Evolutionary conservation across 2,797 vertebrate genomes (phyloP), one percentile per base, ranked within the genome.

Genomic region (Xiphophorus birchmanni): DNA sequence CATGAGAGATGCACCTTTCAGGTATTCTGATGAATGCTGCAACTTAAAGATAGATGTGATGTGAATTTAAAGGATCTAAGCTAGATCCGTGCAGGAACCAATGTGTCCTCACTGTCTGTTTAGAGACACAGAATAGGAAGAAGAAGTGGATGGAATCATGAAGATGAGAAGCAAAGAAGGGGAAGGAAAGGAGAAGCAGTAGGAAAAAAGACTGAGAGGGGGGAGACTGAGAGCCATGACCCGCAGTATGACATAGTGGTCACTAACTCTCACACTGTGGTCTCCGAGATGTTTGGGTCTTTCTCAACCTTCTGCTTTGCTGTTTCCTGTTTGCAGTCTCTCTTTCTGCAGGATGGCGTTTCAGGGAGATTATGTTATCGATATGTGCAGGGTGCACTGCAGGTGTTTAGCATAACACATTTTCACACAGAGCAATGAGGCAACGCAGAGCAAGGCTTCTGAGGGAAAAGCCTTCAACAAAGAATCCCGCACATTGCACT

Each of bases 211-310:
- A 37, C 32, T 81, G 1, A 44, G n/a, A 67, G 47, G 72, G 65
- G 50, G 37, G 6, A 37, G 80, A 80, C 74, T 84, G 83, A 86
- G 86, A 77, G 86, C 90, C 56, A 10, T 91, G 91, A 91, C 90
- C 92, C 79, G 44, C 73, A 84, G 83, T 86, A 90, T 92, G 91
- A 94, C 93, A 88, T 88, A 90, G 90, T 90, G 89, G 90, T 93
- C 90, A 88, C 89, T 88, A 88, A 89, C 90, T 82, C 90, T 84
- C 92, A 91, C 90, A 82, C 86, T 91, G 89, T 85, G 87, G 88
- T 91, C 92, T 94, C 90, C 93, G 86, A 94, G 84, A 94, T 93
- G 93, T 92, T 69, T 93, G 93, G 94, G 91, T 82, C 85, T 88
- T 92, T 92, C 87, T 94, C 69, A 89, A 79, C 84, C 85, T 85